Base-by-base conservation (phyloP, 2,113 vertebrate genomes). In the Tachysurus vachellii region DNA sequence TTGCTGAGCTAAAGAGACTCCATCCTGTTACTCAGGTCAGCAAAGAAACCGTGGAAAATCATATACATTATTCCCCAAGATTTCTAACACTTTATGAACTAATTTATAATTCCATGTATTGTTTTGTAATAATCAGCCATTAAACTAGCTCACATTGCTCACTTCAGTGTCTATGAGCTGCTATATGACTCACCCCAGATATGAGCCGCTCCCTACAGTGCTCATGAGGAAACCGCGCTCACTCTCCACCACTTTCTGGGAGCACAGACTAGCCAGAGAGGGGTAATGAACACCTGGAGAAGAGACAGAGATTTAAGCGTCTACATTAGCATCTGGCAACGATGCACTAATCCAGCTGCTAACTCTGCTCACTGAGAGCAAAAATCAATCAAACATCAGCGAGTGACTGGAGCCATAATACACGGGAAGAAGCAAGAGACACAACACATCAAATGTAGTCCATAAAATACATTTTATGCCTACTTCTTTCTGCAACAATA, bases 191-290 rank as follows among this genome's bases (percentile, higher is more conserved):
- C 90, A 99, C 98, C 98, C 98, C 31, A 98, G 92, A 93, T 99
- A 98, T 0, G 98, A 98, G 68, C 98, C 98, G 0, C 97, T 96
- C 23, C 97, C 96, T 90, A 99, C 96, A 0, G 96, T 96, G 94
- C 98, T 99, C 94, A 97, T 98, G 36, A 97, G 96, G 91, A 99
- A 97, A 59, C 97, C 97, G 54, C 98, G 91, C 90, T 99, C 96
- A 0, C 94, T 95, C 88, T 98, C 97, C 57, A 94, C 94, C 62
- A 99, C 98, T 88, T 96, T 97, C 94, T 96, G 97, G 4, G 97
- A 98, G 92, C 98, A 95, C 88, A 96, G 92, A 82, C 96, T 96
- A 16, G 95, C 94, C 81, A 96, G 89, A 16, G 95, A 96, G 0
- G 96, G 95, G 88, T 95, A 96, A 92, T 95, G 95, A 79, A 96